Evolutionary conservation across 2,797 vertebrate genomes (phyloP).

Genomic region (Sebastes paucispinis): DNA sequence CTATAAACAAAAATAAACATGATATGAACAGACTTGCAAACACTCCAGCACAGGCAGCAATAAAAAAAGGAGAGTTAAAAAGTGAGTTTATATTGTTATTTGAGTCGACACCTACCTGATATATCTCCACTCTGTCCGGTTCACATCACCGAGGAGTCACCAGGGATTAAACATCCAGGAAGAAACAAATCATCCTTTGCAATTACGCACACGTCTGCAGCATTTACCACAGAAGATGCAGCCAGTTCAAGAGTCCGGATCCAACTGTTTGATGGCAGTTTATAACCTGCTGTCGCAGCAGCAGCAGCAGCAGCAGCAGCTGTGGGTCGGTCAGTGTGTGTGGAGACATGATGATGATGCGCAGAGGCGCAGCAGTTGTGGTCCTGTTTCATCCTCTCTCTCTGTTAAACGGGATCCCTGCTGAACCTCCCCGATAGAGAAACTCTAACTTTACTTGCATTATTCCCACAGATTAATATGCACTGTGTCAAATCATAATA

Average conservation of each 20-base stretch:
- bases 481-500: not conserved
- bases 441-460: not conserved
- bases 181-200: not conserved
- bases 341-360: not conserved
- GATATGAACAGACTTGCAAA: too few relatives aligned
- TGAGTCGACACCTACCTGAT: conserved; percentile 38
- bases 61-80: not conserved
- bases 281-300: conserved; percentile 7
- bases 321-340: not conserved
- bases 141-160: not conserved
- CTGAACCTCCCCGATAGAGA: not conserved
- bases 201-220: not conserved
- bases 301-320: conserved; percentile 28
- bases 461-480: not conserved
- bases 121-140: not conserved
- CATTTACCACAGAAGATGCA: not conserved
- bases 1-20: too few relatives aligned
- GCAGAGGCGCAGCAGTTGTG: conserved; percentile 18
- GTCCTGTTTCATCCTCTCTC: not conserved
- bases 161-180: not conserved
- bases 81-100: not conserved
- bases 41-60: not conserved
- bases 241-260: not conserved
- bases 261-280: conserved; percentile 29
- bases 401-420: not conserved